phyloP scores from a whole-genome alignment of 2,797 vertebrate species.

The Acanthis flammea region DNA sequence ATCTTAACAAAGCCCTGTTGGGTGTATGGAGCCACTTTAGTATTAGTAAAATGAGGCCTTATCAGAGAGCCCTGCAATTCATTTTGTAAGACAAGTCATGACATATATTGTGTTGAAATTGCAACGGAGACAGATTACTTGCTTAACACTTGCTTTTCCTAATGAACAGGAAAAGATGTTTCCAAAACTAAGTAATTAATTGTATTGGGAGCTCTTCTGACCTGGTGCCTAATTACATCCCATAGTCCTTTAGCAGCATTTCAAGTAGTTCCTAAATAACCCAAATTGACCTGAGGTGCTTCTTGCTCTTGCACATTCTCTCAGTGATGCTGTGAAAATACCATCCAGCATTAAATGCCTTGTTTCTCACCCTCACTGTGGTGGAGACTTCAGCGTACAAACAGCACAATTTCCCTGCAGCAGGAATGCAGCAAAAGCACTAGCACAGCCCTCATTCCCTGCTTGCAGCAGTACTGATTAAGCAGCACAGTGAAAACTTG shows the following conservation, averaged over 20 bases:
- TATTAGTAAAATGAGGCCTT: conserved; percentile 50
- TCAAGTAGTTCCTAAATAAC: background rate
- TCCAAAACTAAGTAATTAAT: conserved; percentile 3
- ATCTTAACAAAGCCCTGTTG: conserved; percentile 52
- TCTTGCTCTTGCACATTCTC: background rate
- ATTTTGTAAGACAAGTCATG: conserved; percentile 25
- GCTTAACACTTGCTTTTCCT: conserved; percentile 28
- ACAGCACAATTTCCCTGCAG: background rate
- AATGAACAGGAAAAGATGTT: conserved; percentile 12
- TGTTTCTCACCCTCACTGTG: background rate
- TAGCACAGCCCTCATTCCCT: background rate
- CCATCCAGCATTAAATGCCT: background rate
- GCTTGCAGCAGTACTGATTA: background rate
- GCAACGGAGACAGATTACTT: conserved; percentile 23
- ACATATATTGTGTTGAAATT: conserved; percentile 36
- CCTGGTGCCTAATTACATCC: background rate
- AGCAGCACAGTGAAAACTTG: background rate
- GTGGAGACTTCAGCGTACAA: background rate
- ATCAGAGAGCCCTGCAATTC: conserved; percentile 46
- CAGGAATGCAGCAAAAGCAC: conserved; percentile 33
- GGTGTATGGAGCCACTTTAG: conserved; percentile 36
- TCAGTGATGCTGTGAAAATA: background rate
- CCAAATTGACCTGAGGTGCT: background rate
- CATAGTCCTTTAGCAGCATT: background rate
- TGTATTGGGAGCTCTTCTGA: background rate